Percentiles rank a stretch among this genome's conserved stretches.
phyloP scores from a whole-genome alignment of 1,140 invertebrate species.

The Neodiprion pinetum region DNA sequence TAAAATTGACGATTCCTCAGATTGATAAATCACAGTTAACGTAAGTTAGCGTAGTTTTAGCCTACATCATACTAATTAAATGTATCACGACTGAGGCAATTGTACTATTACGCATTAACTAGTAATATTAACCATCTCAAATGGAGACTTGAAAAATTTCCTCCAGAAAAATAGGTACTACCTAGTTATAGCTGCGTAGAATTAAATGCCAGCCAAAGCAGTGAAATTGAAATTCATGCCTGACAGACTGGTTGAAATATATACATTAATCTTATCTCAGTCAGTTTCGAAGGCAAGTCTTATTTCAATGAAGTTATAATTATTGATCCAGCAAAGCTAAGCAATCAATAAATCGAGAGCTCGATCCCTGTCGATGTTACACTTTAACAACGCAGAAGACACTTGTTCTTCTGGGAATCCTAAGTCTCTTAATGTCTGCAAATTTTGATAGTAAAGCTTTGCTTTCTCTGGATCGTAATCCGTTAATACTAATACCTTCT shows the following conservation, averaged over 20 bases:
- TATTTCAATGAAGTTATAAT: too few relatives aligned
- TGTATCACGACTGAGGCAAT: too few relatives aligned
- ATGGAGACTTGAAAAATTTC: background rate
- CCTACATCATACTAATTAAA: background rate
- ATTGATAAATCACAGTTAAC: background rate
- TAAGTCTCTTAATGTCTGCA: conserved; percentile 78
- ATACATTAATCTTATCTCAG: background rate
- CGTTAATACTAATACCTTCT: conserved; percentile 60
- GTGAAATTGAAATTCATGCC: background rate
- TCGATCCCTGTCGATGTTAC: conserved; percentile 84
- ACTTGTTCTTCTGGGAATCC: conserved; percentile 82
- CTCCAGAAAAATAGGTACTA: background rate
- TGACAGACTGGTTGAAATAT: too few relatives aligned
- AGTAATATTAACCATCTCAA: too few relatives aligned
- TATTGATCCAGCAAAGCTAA: conserved; percentile 55
- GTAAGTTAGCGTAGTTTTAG: background rate
- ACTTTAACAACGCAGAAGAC: conserved; percentile 75
- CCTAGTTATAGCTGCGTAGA: background rate
- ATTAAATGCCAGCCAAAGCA: background rate
- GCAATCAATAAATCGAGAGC: conserved; percentile 84
- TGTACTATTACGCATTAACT: too few relatives aligned
- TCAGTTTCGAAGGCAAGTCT: background rate
- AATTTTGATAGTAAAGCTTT: conserved; percentile 62
- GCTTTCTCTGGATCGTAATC: conserved; percentile 62
- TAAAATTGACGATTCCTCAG: background rate